phyloP scores from a whole-genome alignment of 1,140 invertebrate genomes.

The Latrodectus geometricus region DNA sequence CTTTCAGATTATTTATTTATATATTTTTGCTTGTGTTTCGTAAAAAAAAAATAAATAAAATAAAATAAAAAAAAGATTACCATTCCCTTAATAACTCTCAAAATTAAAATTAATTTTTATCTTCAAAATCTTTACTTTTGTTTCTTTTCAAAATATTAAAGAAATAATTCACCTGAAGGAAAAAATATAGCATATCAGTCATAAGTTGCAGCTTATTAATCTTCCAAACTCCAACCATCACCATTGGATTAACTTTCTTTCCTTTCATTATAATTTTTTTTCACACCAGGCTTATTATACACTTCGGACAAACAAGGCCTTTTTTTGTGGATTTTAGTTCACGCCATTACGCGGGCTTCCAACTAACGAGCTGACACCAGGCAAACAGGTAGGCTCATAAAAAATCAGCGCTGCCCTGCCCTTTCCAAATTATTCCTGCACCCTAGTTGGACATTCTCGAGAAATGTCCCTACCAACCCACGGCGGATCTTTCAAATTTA shows the following conservation, averaged over 20 bases:
- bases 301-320: not conserved
- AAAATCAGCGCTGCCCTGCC: not conserved
- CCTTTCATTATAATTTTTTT: not conserved
- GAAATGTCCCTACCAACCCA: too few relatives aligned
- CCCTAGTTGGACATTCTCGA: too few relatives aligned
- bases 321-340: not conserved
- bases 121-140: too few relatives aligned
- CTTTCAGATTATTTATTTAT: too few relatives aligned
- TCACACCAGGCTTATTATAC: slow-evolving; percentile 4
- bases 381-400: slow-evolving; percentile 11
- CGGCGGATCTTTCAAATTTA: too few relatives aligned
- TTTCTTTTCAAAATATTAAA: too few relatives aligned
- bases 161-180: too few relatives aligned
- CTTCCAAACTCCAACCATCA: not conserved
- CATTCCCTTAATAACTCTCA: too few relatives aligned
- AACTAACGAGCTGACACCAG: not conserved
- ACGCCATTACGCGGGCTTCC: not conserved
- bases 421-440: not conserved
- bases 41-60: too few relatives aligned
- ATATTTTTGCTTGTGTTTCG: too few relatives aligned
- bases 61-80: too few relatives aligned
- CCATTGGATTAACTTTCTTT: slow-evolving; percentile 38
- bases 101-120: too few relatives aligned
- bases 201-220: slow-evolving; percentile 13
- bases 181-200: not conserved